These are phyloP conservation scores for Gymnobelideus leadbeateri DNA, from an alignment of 2,113 vertebrate genomes.

Conservation along the genomic window DNA sequence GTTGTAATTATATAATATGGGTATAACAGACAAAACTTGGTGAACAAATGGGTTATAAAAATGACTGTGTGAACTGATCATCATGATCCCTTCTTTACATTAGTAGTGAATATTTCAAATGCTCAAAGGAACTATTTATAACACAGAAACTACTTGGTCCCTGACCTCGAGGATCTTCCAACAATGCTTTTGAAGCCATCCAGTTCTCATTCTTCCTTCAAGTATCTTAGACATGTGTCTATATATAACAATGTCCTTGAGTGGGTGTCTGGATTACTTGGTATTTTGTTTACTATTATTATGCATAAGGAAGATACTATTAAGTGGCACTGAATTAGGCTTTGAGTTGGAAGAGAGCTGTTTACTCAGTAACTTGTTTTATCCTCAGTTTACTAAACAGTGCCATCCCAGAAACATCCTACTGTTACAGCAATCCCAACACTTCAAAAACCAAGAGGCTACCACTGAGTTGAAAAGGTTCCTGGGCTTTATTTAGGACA, in stretches of 20 bases:
- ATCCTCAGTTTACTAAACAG: background rate
- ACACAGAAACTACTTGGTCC: constrained; percentile 54
- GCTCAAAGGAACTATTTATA: constrained; percentile 59
- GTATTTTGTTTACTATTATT: constrained; percentile 35
- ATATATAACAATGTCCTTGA: constrained; percentile 67
- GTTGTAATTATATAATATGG: constrained; percentile 19
- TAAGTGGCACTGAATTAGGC: background rate
- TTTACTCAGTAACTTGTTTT: background rate
- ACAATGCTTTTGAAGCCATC: constrained; percentile 75
- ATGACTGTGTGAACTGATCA: constrained; percentile 36
- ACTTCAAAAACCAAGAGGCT: constrained; percentile 15
- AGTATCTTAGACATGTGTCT: constrained; percentile 74
- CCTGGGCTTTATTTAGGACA: constrained; percentile 35
- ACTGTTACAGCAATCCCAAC: constrained; percentile 43
- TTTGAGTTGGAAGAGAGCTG: constrained; percentile 4
- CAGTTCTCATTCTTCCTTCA: constrained; percentile 75
- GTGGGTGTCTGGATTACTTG: constrained; percentile 65
- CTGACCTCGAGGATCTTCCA: constrained; percentile 64
- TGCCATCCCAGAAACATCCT: constrained; percentile 8
- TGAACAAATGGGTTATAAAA: constrained; percentile 64
- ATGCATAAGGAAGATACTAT: constrained; percentile 23
- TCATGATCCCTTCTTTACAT: constrained; percentile 51
- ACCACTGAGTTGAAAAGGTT: constrained; percentile 20
- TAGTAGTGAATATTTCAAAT: constrained; percentile 49
- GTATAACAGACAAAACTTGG: constrained; percentile 37